Conservation (phyloP, 2,797 vertebrate species). For the Pristis pectinata region DNA sequence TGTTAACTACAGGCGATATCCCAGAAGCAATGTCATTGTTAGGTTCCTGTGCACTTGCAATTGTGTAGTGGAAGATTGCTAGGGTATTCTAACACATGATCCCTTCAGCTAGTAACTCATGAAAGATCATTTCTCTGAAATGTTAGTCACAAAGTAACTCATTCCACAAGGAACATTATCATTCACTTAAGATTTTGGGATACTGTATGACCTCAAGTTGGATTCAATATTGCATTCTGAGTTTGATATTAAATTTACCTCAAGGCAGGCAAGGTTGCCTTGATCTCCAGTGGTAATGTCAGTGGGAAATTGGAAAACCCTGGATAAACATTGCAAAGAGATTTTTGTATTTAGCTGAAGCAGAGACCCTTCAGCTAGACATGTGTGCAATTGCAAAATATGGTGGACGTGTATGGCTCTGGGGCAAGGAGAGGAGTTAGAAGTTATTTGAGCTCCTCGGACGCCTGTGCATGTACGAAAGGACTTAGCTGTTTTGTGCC, state of each 20-base stretch:
- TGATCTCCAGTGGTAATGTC: neutral
- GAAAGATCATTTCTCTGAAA: neutral
- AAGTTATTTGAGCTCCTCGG: too few relatives aligned
- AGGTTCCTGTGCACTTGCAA: neutral
- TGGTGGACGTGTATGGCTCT: too few relatives aligned
- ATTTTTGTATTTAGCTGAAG: too few relatives aligned
- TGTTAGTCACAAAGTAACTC: neutral
- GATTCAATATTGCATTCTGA: neutral
- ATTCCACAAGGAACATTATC: neutral
- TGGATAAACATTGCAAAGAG: too few relatives aligned
- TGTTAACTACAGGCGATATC: neutral
- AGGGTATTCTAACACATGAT: neutral
- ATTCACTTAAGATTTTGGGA: neutral
- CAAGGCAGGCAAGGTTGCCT: neutral
- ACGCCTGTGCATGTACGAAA: too few relatives aligned
- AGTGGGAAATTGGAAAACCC: neutral
- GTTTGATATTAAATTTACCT: neutral
- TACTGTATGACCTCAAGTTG: neutral
- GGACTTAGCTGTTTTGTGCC: too few relatives aligned
- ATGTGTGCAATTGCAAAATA: too few relatives aligned
- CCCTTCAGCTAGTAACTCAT: neutral
- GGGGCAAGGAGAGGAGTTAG: too few relatives aligned
- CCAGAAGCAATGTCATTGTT: neutral
- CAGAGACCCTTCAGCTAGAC: too few relatives aligned
- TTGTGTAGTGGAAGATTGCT: neutral